Conservation (phyloP, 2,888 invertebrate species). For the Cheiracanthium punctorium region DNA sequence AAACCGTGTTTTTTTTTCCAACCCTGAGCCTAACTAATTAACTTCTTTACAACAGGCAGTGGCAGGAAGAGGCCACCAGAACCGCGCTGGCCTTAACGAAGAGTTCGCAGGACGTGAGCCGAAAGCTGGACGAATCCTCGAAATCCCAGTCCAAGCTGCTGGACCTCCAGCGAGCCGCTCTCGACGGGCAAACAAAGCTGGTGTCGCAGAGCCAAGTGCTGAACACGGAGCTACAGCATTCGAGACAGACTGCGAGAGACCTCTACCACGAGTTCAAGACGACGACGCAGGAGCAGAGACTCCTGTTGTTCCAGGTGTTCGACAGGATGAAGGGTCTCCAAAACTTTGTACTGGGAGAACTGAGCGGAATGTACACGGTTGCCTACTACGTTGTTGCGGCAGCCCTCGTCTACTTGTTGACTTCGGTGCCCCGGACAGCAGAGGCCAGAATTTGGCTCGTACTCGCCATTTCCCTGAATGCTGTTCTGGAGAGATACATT, state of each 20-base stretch:
- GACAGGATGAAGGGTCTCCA: slow-evolving; percentile 80
- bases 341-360: slow-evolving; percentile 81
- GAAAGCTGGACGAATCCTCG: slow-evolving; percentile 78
- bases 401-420: slow-evolving; percentile 79
- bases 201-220: slow-evolving; percentile 75
- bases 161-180: slow-evolving; percentile 76
- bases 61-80: slow-evolving; percentile 81
- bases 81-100: slow-evolving; percentile 79
- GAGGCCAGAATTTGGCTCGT: slow-evolving; percentile 80
- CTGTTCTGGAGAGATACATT: slow-evolving; percentile 77
- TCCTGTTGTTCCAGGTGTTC: slow-evolving; percentile 80
- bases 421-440: slow-evolving; percentile 79
- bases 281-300: slow-evolving; percentile 79
- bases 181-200: slow-evolving; percentile 76
- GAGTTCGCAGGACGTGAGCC: slow-evolving; percentile 79
- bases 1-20: no score
- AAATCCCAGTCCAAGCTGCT: slow-evolving; percentile 78
- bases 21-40: no score
- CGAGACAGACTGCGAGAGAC: slow-evolving; percentile 28
- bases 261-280: slow-evolving; percentile 76
- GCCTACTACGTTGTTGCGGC: slow-evolving; percentile 80
- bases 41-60: no score
- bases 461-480: slow-evolving; percentile 78
- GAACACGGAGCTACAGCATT: slow-evolving; percentile 39
- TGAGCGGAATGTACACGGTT: slow-evolving; percentile 81